Evolutionary conservation across 2,113 vertebrate genomes (phyloP), one percentile per base, ranked within the genome.

Genomic region (Tursiops truncatus): DNA sequence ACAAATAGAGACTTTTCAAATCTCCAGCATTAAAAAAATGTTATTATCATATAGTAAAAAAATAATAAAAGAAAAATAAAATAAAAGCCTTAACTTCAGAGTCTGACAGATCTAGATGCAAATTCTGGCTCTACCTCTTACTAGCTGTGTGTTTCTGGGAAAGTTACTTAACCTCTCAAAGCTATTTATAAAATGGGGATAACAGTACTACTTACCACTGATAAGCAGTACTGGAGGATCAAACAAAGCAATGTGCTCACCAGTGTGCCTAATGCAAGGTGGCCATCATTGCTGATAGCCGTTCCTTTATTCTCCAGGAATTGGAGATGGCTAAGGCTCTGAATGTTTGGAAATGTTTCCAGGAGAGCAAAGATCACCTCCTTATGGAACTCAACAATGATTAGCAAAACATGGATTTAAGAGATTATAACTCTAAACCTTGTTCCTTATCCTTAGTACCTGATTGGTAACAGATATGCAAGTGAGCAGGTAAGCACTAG

Each of bases 31-130:
- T 81, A 76, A 70, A 82, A 73, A 84, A 74, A 89, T 31, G 23
- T 62, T 58, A 91, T 62, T n/a, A 74, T 25, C 28, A n/a, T 47
- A 94, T 5, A 89, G n/a, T 73, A 92, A 92, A 95, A 95, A 33
- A 33, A 67, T 7, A 56, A 56, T 56, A 56, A 56, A 56, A 73
- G 14, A 41, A 73, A 76, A 76, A 76, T 10, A 44, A 76, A 11
- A 76, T 76, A 11, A 76, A 50, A 20, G 58, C 0, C 50, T 86
- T 56, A 47, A 20, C n/a, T 68, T 76, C 28, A 56, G 31, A 47
- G 23, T 44, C n/a, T 53, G 20, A 56, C 18, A 44, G 28, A 36
- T 56, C 23, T 60, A 70, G 25, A 77, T 60, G 1, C 13, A 82
- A 41, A 77, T 77, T 85, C 60, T 38, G 26, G 23, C 11, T 68